These are phyloP conservation scores for Peromyscus nudipes DNA, from an alignment of 2,797 vertebrate genomes.

Conservation along the genomic window DNA sequence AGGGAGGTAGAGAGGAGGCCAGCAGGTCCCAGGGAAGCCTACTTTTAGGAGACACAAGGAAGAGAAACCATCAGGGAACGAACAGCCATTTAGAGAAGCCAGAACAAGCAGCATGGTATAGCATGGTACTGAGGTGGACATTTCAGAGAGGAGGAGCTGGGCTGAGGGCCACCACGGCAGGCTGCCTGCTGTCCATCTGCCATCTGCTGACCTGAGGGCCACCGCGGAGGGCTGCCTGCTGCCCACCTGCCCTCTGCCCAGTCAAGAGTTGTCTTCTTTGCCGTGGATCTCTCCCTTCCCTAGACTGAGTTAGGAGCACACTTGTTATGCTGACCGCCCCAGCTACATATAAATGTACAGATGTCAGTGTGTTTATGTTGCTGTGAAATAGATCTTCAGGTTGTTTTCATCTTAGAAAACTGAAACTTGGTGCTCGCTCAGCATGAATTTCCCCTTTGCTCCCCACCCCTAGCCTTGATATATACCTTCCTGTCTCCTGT, in stretches of 20 bases:
- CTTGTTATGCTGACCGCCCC: background rate
- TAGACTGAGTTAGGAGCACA: background rate
- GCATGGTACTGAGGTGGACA: rapidly evolving
- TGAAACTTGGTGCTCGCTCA: background rate
- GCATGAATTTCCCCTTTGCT: background rate
- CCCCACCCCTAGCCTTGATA: background rate
- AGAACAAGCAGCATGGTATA: background rate
- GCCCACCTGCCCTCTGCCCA: background rate
- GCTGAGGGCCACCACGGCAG: background rate
- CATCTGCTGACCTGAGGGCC: background rate
- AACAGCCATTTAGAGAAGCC: background rate
- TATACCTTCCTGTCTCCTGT: background rate
- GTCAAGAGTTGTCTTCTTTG: background rate
- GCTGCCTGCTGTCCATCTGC: background rate
- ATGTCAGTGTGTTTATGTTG: background rate
- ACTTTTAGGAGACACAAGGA: background rate
- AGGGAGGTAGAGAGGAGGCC: background rate
- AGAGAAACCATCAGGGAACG: background rate
- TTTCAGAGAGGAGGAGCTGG: background rate
- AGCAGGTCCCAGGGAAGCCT: background rate
- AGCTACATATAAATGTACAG: background rate
- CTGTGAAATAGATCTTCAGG: background rate
- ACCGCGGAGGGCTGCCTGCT: background rate
- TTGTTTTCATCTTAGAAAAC: background rate
- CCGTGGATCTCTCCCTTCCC: background rate